These are phyloP conservation scores for Fundulus diaphanus DNA, from an alignment of 2,797 vertebrate species.

Conservation along the genomic window DNA sequence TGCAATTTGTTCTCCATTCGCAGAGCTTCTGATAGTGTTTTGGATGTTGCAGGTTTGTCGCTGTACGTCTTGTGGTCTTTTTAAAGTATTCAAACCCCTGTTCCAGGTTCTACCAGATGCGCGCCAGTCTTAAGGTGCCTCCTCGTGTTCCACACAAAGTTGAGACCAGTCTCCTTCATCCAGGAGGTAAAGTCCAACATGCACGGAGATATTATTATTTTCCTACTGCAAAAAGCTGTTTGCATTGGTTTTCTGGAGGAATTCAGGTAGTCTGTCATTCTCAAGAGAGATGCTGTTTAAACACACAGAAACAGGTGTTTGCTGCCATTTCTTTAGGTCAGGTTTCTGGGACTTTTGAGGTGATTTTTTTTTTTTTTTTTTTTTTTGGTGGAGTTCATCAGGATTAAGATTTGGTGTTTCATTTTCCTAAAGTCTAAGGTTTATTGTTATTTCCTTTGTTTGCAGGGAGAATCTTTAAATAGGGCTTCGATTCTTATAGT, in stretches of 20 bases:
- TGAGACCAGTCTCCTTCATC: conserved; percentile 93
- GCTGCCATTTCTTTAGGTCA: neutral
- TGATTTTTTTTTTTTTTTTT: neutral
- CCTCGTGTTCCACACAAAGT: conserved; percentile 93
- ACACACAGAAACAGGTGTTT: neutral
- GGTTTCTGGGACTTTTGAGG: neutral
- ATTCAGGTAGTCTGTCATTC: neutral
- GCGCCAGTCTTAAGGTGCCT: conserved; percentile 92
- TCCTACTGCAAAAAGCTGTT: neutral
- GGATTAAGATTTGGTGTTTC: neutral
- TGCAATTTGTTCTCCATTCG: conserved; percentile 45
- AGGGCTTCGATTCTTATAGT: too few species aligned
- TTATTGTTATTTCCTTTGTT: neutral
- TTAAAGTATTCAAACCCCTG: conserved; percentile 29
- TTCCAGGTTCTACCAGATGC: conserved; percentile 95
- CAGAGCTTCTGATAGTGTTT: conserved; percentile 11
- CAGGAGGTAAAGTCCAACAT: conserved; percentile 82
- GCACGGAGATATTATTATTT: neutral
- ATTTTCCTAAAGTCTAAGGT: neutral
- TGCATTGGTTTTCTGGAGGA: neutral
- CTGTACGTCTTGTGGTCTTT: neutral
- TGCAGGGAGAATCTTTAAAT: too few species aligned
- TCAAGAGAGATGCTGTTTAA: neutral
- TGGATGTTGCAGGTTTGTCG: neutral
- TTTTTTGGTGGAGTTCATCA: too few species aligned